Conservation (phyloP, 2,113 vertebrate species). For the Actenoides lindsayi region DNA sequence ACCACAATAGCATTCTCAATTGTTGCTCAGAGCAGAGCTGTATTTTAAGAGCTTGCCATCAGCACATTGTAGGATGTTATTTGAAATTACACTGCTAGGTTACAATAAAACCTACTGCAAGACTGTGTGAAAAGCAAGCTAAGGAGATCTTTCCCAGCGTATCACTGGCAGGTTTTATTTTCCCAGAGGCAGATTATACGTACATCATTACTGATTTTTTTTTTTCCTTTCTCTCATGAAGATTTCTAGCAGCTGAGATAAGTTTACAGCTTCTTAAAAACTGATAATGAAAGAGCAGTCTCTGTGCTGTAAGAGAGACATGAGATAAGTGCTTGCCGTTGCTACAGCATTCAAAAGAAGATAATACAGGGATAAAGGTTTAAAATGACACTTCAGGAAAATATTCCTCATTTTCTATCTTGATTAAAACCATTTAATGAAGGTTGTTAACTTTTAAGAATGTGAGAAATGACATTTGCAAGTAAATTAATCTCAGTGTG, state of each 20-base stretch:
- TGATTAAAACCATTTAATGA: slow-evolving; percentile 52
- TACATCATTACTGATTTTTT: slow-evolving; percentile 55
- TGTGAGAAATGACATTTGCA: slow-evolving; percentile 1
- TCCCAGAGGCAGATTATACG: slow-evolving; percentile 69
- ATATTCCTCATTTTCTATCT: slow-evolving; percentile 19
- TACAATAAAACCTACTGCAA: slow-evolving; percentile 39
- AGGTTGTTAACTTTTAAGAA: slow-evolving; percentile 25
- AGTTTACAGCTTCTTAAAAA: slow-evolving; percentile 62
- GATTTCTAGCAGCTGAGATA: slow-evolving; percentile 66
- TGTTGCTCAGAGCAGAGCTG: slow-evolving; percentile 6
- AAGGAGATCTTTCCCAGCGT: slow-evolving; percentile 59
- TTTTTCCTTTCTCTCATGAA: slow-evolving; percentile 11
- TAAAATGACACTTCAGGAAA: slow-evolving; percentile 46
- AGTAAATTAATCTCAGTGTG: slow-evolving; percentile 8
- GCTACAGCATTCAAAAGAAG: slow-evolving; percentile 33
- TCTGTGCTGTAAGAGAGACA: slow-evolving; percentile 35
- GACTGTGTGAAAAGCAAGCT: slow-evolving; percentile 13
- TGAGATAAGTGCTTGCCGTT: slow-evolving; percentile 45
- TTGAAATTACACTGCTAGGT: slow-evolving; percentile 40
- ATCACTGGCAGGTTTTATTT: slow-evolving; percentile 64
- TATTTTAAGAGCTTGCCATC: slow-evolving; percentile 48
- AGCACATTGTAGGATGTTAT: background rate
- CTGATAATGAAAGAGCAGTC: slow-evolving; percentile 59
- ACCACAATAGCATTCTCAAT: background rate
- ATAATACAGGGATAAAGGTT: slow-evolving; percentile 55